Percentiles rank a stretch among this genome's conserved stretches.
Evolutionary conservation across 2,797 vertebrate species (phyloP).

Genomic region (Ispidina picta): DNA sequence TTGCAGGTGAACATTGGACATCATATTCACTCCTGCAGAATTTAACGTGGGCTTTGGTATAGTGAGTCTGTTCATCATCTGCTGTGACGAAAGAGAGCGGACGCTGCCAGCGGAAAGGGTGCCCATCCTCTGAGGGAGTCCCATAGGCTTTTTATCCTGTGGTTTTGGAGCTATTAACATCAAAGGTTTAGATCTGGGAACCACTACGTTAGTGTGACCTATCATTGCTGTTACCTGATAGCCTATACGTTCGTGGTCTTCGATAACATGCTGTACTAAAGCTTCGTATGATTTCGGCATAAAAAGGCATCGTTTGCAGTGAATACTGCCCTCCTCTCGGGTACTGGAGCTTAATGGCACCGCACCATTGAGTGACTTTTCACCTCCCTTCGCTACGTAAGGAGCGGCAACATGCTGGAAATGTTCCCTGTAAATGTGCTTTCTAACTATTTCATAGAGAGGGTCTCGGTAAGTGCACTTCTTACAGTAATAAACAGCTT

Average conservation of each 20-base stretch:
- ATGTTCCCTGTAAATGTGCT: conserved; percentile 99
- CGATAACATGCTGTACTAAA: conserved; percentile 97
- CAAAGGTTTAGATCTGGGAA: conserved; percentile 92
- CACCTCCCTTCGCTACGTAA: conserved; percentile 92
- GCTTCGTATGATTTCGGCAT: conserved; percentile 97
- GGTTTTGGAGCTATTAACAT: conserved; percentile 91
- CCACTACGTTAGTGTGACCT: conserved; percentile 96
- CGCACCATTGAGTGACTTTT: conserved; percentile 87
- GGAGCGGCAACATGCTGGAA: conserved; percentile 98
- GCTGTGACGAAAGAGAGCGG: conserved; percentile 88
- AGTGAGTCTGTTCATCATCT: conserved; percentile 87
- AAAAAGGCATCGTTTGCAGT: conserved; percentile 98
- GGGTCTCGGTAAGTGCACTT: conserved; percentile 99
- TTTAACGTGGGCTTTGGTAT: conserved; percentile 89
- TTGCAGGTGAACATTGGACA: conserved; percentile 89
- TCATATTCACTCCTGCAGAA: conserved; percentile 84
- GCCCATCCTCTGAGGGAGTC: conserved; percentile 91
- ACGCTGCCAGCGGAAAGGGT: conserved; percentile 83
- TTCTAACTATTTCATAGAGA: conserved; percentile 97
- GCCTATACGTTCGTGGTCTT: conserved; percentile 96
- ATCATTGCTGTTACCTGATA: conserved; percentile 99
- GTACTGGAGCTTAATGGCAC: conserved; percentile 78
- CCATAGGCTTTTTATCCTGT: conserved; percentile 91
- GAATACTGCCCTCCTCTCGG: conserved; percentile 89
- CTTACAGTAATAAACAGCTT: conserved; percentile 99